Evolutionary conservation across 2,113 vertebrate genomes (phyloP), one percentile per base, ranked within the genome.

Genomic region (Chaetura pelagica): DNA sequence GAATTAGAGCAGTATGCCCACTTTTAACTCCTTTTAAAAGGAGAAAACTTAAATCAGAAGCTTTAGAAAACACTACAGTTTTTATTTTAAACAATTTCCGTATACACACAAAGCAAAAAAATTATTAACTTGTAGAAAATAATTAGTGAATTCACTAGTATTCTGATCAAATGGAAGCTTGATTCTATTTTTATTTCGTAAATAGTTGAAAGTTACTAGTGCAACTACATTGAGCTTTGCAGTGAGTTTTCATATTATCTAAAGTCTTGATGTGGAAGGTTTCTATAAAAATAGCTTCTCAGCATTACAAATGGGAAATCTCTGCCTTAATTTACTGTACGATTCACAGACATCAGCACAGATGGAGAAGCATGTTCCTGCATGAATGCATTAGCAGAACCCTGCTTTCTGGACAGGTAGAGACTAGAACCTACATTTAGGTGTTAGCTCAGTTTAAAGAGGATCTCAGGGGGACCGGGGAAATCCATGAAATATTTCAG

Each of bases 101-200:
- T 16, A 82, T 44, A 71, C 5, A 11, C 58, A 44, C 3, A 81
- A 44, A 77, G 38, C 4, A 90, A 92, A 91, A 91, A 86, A 90
- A 79, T 51, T 29, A 88, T 74, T 82, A 87, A 44, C 10, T 91
- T 38, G 18, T 79, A 34, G 49, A 79, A 96, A 91, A 6, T 42
- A 42, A 55, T 80, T 94, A 78, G 18, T 55, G 44, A 94, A 51
- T 62, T 29, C 57, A 46, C 44, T 88, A 92, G 55, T 95, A 78
- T 54, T 76, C 15, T 90, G 66, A 94, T 94, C 48, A 89, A 95
- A 89, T 84, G 10, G 58, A 96, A 95, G 24, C 8, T 58, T 90
- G 30, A 80, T 26, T 12, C 30, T 63, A 6, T 52, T 93, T 85
- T 35, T 59, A 40, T 29, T 94, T 59, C 89, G 29, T 84, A 94